phyloP scores from a whole-genome alignment of 2,113 vertebrate genomes.

The Otolemur garnettii region DNA sequence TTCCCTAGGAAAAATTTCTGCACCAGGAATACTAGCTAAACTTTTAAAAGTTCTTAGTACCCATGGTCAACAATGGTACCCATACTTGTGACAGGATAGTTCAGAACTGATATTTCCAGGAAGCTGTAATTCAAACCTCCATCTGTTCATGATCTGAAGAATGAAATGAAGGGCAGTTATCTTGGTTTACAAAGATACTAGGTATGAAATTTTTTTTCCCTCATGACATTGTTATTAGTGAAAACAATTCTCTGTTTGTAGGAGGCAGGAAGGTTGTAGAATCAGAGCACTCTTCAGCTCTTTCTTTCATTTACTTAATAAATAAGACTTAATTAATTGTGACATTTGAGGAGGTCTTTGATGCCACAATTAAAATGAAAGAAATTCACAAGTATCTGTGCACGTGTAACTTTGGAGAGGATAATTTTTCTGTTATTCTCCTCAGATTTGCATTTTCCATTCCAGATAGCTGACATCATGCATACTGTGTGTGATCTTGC shows the following conservation, averaged over 20 bases:
- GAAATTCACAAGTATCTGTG: background rate
- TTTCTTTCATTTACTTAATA: constrained; percentile 71
- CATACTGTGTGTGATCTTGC: background rate
- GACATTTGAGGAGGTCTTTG: constrained; percentile 40
- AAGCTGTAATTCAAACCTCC: background rate
- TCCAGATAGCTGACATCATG: background rate
- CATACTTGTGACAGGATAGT: background rate
- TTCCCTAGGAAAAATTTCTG: constrained; percentile 26
- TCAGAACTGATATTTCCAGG: background rate
- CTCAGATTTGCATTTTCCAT: background rate
- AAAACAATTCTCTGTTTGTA: constrained; percentile 28
- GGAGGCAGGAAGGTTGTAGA: background rate
- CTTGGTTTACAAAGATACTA: background rate
- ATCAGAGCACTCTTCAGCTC: constrained; percentile 49
- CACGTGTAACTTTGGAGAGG: background rate
- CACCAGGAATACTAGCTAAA: background rate
- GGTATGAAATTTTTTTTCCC: background rate
- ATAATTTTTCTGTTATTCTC: constrained; percentile 32
- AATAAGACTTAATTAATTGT: constrained; percentile 71
- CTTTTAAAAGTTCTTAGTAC: background rate
- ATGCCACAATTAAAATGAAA: constrained; percentile 3
- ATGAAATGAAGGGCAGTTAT: background rate
- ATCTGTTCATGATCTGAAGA: background rate
- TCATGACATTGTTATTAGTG: constrained; percentile 13
- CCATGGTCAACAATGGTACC: background rate